A percentile compares a stretch with the other conserved stretches of the same genome.
Evolutionary conservation across 1,140 invertebrate species (phyloP).

Genomic region (Orussus abietinus): DNA sequence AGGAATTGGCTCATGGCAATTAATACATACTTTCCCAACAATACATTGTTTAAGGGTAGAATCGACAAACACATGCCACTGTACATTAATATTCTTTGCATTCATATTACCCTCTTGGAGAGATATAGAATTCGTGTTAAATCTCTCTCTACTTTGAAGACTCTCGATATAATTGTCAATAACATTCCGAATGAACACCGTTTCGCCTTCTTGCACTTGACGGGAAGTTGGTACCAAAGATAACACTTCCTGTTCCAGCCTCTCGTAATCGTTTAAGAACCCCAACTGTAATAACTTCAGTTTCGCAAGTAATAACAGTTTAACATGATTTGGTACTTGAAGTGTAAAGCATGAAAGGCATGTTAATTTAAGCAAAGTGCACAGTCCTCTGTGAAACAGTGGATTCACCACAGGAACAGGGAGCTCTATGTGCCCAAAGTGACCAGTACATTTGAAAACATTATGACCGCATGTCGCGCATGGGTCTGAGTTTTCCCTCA

Average conservation of each 20-base stretch:
- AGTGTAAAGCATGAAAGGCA: conserved; percentile 70
- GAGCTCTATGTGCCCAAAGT: conserved; percentile 94
- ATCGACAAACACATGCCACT: conserved; percentile 61
- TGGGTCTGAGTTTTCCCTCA: conserved; percentile 59
- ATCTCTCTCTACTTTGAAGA: conserved; percentile 26
- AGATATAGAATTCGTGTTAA: conserved; percentile 9
- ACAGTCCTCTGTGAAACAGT: conserved; percentile 75
- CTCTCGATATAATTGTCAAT: conserved; percentile 33
- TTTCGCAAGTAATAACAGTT: conserved; percentile 68
- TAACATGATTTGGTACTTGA: conserved; percentile 64
- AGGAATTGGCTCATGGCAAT: conserved; percentile 59
- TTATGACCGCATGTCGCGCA: conserved; percentile 80
- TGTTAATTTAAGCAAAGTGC: conserved; percentile 62
- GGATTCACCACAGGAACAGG: conserved; percentile 90
- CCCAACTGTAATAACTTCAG: conserved; percentile 73
- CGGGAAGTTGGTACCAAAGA: conserved; percentile 1
- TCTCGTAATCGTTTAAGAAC: conserved; percentile 66
- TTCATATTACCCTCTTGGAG: conserved; percentile 13
- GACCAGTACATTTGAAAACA: conserved; percentile 77
- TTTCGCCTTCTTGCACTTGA: conserved; percentile 15
- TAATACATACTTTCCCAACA: conserved; percentile 57
- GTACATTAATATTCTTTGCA: conserved; percentile 60
- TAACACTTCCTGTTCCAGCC: conserved; percentile 56
- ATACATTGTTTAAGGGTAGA: conserved; percentile 56
- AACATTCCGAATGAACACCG: conserved; percentile 24